Percentiles rank a stretch among this genome's conserved stretches.
Conservation (phyloP, 1,140 invertebrate genomes). For the Mercenaria mercenaria region DNA sequence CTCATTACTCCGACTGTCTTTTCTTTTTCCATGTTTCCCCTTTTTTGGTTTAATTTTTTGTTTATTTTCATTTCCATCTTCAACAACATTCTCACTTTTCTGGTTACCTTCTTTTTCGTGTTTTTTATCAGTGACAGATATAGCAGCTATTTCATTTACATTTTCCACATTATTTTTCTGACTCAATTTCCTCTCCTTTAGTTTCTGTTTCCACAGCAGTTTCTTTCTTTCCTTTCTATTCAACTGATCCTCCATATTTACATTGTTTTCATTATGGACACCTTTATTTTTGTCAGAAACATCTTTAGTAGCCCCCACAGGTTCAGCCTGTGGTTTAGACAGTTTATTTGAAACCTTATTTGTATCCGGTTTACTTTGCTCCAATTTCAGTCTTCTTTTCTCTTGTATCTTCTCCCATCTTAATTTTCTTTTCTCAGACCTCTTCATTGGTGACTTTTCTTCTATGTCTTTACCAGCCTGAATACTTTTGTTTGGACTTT, state of each 20-base stretch:
- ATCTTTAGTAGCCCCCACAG: neutral
- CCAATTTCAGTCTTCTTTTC: neutral
- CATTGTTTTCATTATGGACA: neutral
- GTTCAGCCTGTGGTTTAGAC: neutral
- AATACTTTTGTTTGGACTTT: neutral
- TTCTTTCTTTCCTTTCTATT: constrained; percentile 6
- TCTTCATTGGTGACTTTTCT: neutral
- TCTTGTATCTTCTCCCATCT: neutral
- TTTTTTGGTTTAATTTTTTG: neutral
- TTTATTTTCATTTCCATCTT: neutral
- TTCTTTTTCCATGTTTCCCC: neutral
- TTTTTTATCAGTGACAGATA: neutral
- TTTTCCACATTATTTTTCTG: constrained; percentile 31
- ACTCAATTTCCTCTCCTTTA: constrained; percentile 29
- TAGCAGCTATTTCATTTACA: neutral
- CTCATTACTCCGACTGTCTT: no score
- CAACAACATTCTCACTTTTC: neutral
- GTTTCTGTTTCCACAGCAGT: constrained; percentile 47
- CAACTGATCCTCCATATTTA: neutral
- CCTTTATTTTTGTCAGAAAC: neutral
- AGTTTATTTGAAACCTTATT: neutral
- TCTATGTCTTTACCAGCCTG: neutral
- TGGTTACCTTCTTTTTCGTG: neutral
- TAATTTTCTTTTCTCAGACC: neutral
- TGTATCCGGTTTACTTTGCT: neutral